Evolutionary conservation across 2,888 invertebrate genomes (phyloP).

Genomic region (Oxystoma pomonae): DNA sequence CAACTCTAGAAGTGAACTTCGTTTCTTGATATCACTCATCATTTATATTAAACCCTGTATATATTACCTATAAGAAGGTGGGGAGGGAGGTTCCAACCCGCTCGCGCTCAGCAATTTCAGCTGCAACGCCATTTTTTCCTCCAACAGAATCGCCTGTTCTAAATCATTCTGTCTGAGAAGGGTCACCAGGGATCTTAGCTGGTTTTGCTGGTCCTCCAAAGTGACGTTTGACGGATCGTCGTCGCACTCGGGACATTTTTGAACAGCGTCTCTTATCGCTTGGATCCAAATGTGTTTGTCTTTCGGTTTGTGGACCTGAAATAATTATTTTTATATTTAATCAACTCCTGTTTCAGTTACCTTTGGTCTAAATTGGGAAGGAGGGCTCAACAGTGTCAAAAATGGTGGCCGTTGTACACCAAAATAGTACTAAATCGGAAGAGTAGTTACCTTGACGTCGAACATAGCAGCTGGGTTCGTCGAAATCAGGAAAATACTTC

Average conservation of each 20-base stretch:
- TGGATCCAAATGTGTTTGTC: slow-evolving; percentile 90
- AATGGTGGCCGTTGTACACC: too few species aligned
- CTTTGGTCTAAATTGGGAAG: too few species aligned
- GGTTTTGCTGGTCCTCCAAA: slow-evolving; percentile 77
- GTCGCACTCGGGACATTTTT: slow-evolving; percentile 78
- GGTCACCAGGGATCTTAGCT: slow-evolving; percentile 65
- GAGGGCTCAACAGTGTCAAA: too few species aligned
- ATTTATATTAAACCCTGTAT: too few species aligned
- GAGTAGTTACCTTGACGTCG: slow-evolving; percentile 67
- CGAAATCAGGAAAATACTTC: slow-evolving; percentile 89
- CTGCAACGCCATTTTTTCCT: slow-evolving; percentile 85
- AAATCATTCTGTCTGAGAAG: slow-evolving; percentile 83
- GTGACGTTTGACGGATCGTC: slow-evolving; percentile 68
- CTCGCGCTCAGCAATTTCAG: slow-evolving; percentile 71
- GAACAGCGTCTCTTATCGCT: slow-evolving; percentile 74
- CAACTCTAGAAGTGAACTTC: too few species aligned
- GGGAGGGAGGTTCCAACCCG: slow-evolving; percentile 57
- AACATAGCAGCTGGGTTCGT: slow-evolving; percentile 97
- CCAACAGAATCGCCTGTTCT: slow-evolving; percentile 78
- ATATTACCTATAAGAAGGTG: slow-evolving; percentile 62
- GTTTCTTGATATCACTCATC: too few species aligned
- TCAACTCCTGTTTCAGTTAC: too few species aligned
- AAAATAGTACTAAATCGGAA: too few species aligned
- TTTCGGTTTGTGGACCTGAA: slow-evolving; percentile 70
- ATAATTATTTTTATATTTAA: background rate